These are phyloP conservation scores for Lasius platythorax DNA, from an alignment of 2,888 invertebrate genomes.

Conservation along the genomic window DNA sequence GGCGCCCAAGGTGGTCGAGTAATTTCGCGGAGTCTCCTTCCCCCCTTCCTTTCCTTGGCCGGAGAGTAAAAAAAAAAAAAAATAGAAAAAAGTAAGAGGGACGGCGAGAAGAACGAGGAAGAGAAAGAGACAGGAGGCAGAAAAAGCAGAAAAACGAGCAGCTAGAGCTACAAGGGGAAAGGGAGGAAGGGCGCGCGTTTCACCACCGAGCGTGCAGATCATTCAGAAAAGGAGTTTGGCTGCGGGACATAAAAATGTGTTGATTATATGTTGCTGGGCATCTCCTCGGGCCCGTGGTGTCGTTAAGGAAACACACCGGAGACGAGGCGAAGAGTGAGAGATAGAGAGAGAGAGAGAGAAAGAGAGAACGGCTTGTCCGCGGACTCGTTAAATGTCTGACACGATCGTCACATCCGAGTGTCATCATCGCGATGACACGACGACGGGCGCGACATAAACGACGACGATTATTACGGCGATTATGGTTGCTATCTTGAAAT, in stretches of 20 bases:
- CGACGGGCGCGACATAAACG: slow-evolving; percentile 54
- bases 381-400: slow-evolving; percentile 81
- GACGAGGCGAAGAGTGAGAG: slow-evolving; percentile 43
- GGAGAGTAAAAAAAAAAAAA: slow-evolving; percentile 36
- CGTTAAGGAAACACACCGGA: slow-evolving; percentile 82
- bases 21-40: slow-evolving; percentile 81
- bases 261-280: slow-evolving; percentile 84
- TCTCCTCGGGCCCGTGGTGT: slow-evolving; percentile 78
- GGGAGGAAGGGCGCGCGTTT: slow-evolving; percentile 62
- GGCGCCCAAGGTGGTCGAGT: slow-evolving; percentile 86
- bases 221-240: slow-evolving; percentile 84
- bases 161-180: slow-evolving; percentile 37
- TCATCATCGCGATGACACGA: slow-evolving; percentile 64
- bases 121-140: slow-evolving; percentile 52
- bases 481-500: slow-evolving; percentile 31
- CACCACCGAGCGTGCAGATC: slow-evolving; percentile 71
- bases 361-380: slow-evolving; percentile 59
- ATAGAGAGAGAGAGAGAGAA: not conserved
- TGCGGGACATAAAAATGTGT: slow-evolving; percentile 85
- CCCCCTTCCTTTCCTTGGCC: slow-evolving; percentile 44
- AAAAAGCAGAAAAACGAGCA: slow-evolving; percentile 53
- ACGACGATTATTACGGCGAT: slow-evolving; percentile 58
- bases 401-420: slow-evolving; percentile 64
- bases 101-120: slow-evolving; percentile 48
- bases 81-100: slow-evolving; percentile 47